Evolutionary conservation across 2,888 invertebrate species (phyloP).

Genomic region (Syritta pipiens): DNA sequence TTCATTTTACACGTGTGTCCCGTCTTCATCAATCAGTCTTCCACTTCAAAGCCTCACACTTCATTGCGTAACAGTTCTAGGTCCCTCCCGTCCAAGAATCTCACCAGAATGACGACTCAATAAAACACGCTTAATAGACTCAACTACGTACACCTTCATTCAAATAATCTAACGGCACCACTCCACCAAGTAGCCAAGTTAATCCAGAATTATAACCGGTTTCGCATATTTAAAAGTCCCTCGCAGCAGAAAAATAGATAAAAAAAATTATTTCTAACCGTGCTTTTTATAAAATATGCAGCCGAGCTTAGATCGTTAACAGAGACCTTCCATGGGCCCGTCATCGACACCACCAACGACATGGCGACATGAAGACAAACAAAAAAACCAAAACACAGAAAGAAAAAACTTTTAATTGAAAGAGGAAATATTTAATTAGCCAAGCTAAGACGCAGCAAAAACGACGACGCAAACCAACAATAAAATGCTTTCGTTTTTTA

Average conservation of each 20-base stretch:
- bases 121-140: conserved; percentile 11
- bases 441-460: not conserved
- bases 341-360: not conserved
- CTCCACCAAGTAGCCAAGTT: conserved; percentile 6
- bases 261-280: conserved; percentile 16
- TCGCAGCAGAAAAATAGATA: conserved; percentile 1
- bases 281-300: conserved; percentile 24
- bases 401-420: conserved; percentile 5
- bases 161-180: conserved; percentile 44
- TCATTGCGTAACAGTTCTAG: conserved; percentile 29
- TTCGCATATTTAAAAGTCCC: conserved; percentile 5
- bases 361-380: not conserved
- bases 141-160: conserved; percentile 15
- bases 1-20: too few species aligned
- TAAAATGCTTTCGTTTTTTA: conserved; percentile 42
- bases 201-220: conserved; percentile 24
- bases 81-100: not conserved
- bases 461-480: too few species aligned
- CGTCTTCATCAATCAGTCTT: too few species aligned
- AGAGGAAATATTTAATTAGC: conserved; percentile 26
- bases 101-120: conserved; percentile 15
- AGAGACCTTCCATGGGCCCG: conserved; percentile 1
- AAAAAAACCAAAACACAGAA: not conserved
- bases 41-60: too few species aligned
- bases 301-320: not conserved